Conservation (phyloP, 2,888 invertebrate genomes). For the Cybosia mesomella region DNA sequence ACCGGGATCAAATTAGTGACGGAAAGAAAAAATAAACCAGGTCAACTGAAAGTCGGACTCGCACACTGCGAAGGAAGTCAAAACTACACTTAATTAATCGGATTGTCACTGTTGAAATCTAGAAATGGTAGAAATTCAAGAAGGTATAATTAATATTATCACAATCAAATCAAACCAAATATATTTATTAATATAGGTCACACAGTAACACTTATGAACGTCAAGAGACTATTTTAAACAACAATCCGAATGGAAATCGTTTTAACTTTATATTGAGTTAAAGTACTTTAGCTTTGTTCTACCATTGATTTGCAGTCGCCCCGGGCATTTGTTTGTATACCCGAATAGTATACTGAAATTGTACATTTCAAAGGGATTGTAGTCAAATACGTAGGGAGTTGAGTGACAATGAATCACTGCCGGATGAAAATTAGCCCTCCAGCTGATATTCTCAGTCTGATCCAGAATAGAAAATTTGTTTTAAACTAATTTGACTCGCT, state of each 20-base stretch:
- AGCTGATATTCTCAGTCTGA: neutral
- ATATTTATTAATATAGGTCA: no score
- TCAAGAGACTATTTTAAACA: neutral
- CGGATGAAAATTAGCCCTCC: neutral
- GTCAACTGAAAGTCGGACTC: no score
- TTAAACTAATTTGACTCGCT: neutral
- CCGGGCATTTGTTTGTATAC: constrained; percentile 2
- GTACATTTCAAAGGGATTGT: constrained; percentile 10
- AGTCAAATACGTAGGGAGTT: neutral
- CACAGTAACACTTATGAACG: neutral
- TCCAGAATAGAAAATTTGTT: neutral
- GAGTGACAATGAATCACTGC: neutral
- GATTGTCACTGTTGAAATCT: no score
- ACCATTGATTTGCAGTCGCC: constrained; percentile 20
- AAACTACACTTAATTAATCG: no score
- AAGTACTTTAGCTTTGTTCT: constrained; percentile 11
- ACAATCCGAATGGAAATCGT: neutral
- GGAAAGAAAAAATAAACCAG: no score
- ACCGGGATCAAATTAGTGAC: no score
- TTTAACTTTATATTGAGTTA: constrained; percentile 13
- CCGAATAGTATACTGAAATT: constrained; percentile 2
- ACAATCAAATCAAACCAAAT: no score
- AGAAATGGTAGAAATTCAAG: no score
- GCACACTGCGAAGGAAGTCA: no score
- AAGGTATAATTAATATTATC: no score